phyloP scores from a whole-genome alignment of 2,797 vertebrate species.

The Cottoperca gobio region DNA sequence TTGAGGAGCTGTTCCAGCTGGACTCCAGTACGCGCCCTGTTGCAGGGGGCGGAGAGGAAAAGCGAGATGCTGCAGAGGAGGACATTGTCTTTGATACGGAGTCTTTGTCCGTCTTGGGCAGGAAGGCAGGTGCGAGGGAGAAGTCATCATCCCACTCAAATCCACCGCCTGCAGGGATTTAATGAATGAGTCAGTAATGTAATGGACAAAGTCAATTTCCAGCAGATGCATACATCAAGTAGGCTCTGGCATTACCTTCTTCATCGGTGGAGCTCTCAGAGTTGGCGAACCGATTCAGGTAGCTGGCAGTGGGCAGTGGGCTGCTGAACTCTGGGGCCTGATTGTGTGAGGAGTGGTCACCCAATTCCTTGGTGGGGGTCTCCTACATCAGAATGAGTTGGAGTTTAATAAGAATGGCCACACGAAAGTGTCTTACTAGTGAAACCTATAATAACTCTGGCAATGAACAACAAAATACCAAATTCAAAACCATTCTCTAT shows the following conservation, averaged over 20 bases:
- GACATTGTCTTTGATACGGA: conserved; percentile 81
- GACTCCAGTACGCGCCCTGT: conserved; percentile 79
- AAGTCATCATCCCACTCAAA: conserved; percentile 99
- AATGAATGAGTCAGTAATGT: background rate
- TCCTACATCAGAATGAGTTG: conserved; percentile 82
- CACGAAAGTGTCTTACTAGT: background rate
- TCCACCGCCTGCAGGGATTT: conserved; percentile 87
- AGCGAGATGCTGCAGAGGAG: conserved; percentile 75
- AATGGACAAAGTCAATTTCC: background rate
- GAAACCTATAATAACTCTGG: background rate
- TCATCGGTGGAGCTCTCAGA: conserved; percentile 99
- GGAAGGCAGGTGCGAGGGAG: conserved; percentile 88
- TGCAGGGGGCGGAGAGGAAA: conserved; percentile 89
- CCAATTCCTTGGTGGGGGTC: conserved; percentile 97
- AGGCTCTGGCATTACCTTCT: conserved; percentile 87
- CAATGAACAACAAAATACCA: background rate
- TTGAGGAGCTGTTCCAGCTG: conserved; percentile 88
- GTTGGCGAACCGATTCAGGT: conserved; percentile 91
- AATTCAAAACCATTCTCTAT: too few relatives aligned
- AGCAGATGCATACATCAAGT: background rate
- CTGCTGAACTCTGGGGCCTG: conserved; percentile 84
- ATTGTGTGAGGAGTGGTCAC: conserved; percentile 85
- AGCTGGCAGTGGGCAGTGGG: conserved; percentile 80
- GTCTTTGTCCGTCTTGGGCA: conserved; percentile 85
- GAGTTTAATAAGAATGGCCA: background rate